Evolutionary conservation across 2,113 vertebrate species (phyloP).

Genomic region (Heloderma charlesbogerti): DNA sequence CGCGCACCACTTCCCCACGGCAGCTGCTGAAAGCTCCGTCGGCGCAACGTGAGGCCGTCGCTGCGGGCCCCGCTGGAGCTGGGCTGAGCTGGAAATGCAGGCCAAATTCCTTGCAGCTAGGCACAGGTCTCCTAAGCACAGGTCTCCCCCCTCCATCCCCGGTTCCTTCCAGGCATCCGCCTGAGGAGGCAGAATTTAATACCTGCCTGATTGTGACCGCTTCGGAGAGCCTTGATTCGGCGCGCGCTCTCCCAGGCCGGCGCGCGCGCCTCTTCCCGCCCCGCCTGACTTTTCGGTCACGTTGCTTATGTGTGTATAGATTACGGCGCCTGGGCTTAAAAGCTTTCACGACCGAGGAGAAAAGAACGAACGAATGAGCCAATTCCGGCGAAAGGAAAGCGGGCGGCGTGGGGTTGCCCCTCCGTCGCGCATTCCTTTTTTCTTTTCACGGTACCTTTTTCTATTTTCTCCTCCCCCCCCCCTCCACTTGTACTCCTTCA

Average conservation of each 20-base stretch:
- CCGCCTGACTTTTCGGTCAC: conserved; percentile 19
- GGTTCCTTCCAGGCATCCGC: conserved; percentile 2
- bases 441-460: conserved; percentile 27
- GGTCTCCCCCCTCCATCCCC: background rate
- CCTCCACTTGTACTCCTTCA: background rate
- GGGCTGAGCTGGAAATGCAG: background rate
- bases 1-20: background rate
- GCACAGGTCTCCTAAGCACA: background rate
- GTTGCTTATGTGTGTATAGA: conserved; percentile 51
- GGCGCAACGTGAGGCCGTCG: background rate
- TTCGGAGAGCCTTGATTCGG: accelerated
- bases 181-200: conserved; percentile 42
- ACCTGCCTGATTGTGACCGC: conserved; percentile 3
- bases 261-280: background rate
- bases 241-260: conserved; percentile 20
- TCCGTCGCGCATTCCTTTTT: conserved; percentile 27
- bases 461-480: background rate
- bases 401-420: conserved; percentile 59
- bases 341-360: conserved; percentile 55
- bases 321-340: conserved; percentile 54
- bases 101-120: conserved; percentile 1
- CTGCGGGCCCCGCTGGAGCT: background rate
- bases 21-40: background rate
- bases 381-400: conserved; percentile 53
- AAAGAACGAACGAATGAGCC: conserved; percentile 52